Evolutionary conservation across 2,888 invertebrate genomes (phyloP), one percentile per base, ranked within the genome.

Genomic region (Chromoteleia sp.): DNA sequence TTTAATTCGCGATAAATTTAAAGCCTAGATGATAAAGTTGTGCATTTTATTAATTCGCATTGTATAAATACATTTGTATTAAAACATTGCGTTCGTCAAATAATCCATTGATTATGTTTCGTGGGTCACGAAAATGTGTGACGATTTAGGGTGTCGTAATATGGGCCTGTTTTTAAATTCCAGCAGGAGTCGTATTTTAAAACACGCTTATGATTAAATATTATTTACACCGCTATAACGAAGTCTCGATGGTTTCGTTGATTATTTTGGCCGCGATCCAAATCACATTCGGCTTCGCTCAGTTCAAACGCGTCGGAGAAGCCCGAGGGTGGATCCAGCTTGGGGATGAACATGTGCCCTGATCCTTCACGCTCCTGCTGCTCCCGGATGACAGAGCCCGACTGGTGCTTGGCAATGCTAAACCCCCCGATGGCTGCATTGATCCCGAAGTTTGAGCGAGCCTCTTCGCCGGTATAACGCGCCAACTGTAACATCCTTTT

Each of bases 241-340:
- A 91, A 91, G 88, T 91, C 91, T 87, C 91, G 91, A 85, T 89
- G 85, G 84, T 90, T 88, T 86, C 90, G 88, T 86, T 90, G 90
- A 84, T 87, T 86, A 71, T 85, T 86, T 87, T 92, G 93, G 77
- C 90, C 89, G 77, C 90, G 89, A 85, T 91, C 91, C 68, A 91
- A 92, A 89, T 94, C 94, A 92, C 94, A 93, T 88, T 94, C 94
- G 68, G 94, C 94, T 91, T 94, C 94, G 88, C 90, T 92, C 88
- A 92, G 84, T 91, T 92, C 92, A 91, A 91, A 89, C 89, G 91
- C 87, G 93, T 97, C 97, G 87, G 97, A 96, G 94, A 97, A 97
- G 84, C 97, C 95, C 89, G 96, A 95, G 89, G 97, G 97, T 88
- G 97, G 97, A 93, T 97, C 92, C 91, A 92, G 84, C 87, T 91